A percentile compares a stretch with the other conserved stretches of the same genome.
phyloP scores from a whole-genome alignment of 2,113 vertebrate genomes.

The Physeter macrocephalus region DNA sequence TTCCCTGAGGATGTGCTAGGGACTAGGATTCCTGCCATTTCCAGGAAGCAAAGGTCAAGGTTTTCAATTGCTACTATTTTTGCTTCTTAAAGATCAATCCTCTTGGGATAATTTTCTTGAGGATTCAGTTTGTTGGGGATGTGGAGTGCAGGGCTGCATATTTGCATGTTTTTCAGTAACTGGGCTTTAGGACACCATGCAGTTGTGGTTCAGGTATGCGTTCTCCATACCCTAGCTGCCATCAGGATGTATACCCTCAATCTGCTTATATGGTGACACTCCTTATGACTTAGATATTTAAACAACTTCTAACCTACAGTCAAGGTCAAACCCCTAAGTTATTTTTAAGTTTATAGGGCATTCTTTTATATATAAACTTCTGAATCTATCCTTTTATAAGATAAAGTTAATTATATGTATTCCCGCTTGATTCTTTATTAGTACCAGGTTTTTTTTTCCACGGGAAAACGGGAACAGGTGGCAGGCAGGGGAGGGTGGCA shows the following conservation, averaged over 20 bases:
- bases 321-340: background rate
- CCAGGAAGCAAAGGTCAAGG: background rate
- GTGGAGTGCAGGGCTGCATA: accelerated
- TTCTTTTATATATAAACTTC: background rate
- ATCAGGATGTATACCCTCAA: background rate
- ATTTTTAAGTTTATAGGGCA: background rate
- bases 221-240: background rate
- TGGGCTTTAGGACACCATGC: background rate
- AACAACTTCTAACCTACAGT: background rate
- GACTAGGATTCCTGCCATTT: background rate
- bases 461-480: background rate
- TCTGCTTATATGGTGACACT: background rate
- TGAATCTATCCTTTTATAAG: background rate
- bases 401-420: background rate
- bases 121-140: background rate
- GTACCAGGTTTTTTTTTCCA: too few species aligned
- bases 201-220: background rate
- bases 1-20: background rate
- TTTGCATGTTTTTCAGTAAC: accelerated
- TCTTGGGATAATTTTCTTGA: background rate
- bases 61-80: background rate
- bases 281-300: background rate
- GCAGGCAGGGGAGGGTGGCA: accelerated
- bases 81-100: background rate
- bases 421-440: background rate